Percentiles rank a stretch among this genome's conserved stretches.
These are phyloP conservation scores for Eupithecia insigniata DNA, from an alignment of 2,888 invertebrate genomes.

Conservation along the genomic window DNA sequence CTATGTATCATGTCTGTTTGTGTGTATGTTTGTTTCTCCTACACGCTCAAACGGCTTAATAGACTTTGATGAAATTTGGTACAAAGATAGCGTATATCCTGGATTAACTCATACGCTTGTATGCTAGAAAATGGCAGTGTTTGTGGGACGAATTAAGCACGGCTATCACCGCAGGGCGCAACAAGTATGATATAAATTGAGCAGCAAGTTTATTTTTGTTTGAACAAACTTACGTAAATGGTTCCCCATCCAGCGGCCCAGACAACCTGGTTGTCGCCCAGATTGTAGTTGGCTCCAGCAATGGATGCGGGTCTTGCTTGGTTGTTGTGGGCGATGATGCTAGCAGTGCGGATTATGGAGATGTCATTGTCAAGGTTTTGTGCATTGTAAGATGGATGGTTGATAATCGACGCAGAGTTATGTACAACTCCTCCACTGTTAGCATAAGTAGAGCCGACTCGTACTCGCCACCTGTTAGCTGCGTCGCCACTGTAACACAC, in stretches of 20 bases:
- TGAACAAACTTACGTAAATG: slow-evolving; percentile 52
- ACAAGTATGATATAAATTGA: not conserved
- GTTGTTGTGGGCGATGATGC: slow-evolving; percentile 37
- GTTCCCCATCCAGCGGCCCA: slow-evolving; percentile 68
- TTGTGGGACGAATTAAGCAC: no score
- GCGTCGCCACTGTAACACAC: slow-evolving; percentile 45
- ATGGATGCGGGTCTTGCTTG: slow-evolving; percentile 38
- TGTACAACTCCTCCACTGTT: slow-evolving; percentile 59
- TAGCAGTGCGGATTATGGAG: slow-evolving; percentile 49
- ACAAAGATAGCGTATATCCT: no score
- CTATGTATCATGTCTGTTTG: no score
- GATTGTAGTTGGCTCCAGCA: slow-evolving; percentile 53
- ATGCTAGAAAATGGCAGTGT: no score
- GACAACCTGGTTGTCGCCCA: slow-evolving; percentile 57
- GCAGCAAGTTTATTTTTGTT: not conserved
- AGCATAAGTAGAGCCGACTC: slow-evolving; percentile 58
- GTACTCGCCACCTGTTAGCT: slow-evolving; percentile 53
- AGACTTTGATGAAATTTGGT: no score
- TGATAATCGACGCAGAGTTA: slow-evolving; percentile 36
- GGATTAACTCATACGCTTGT: no score
- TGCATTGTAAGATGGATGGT: slow-evolving; percentile 62
- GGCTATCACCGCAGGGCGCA: not conserved
- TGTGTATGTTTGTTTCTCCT: no score
- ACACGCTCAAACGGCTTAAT: no score
- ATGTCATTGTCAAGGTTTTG: slow-evolving; percentile 54